Percentiles rank a stretch among this genome's conserved stretches.
These are phyloP conservation scores for Acromyrmex charruanus DNA, from an alignment of 1,140 invertebrate species.

Conservation along the genomic window DNA sequence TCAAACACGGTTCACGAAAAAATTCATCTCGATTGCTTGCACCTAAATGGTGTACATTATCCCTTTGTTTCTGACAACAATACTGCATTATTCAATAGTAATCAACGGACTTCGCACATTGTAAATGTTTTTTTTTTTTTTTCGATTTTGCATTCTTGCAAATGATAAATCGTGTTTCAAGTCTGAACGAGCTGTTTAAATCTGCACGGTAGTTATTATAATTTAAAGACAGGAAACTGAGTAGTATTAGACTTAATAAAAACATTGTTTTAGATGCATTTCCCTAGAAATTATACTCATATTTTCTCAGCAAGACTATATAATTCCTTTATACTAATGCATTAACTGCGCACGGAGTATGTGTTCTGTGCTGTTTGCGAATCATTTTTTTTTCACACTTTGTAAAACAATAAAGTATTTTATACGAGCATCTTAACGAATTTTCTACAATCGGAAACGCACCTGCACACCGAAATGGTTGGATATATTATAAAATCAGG, in stretches of 20 bases:
- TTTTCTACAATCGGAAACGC: slow-evolving; percentile 31
- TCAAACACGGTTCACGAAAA: slow-evolving; percentile 17
- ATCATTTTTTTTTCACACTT: slow-evolving; percentile 20
- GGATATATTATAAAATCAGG: slow-evolving; percentile 54
- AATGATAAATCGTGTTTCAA: slow-evolving; percentile 2
- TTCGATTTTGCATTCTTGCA: slow-evolving; percentile 43
- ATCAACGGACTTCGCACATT: slow-evolving; percentile 22
- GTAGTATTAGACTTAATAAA: slow-evolving; percentile 27
- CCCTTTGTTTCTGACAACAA: not conserved
- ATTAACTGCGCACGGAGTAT: slow-evolving; percentile 40
- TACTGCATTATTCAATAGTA: slow-evolving; percentile 30
- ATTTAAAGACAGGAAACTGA: slow-evolving; percentile 3
- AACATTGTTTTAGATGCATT: slow-evolving; percentile 39
- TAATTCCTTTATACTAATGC: slow-evolving; percentile 15
- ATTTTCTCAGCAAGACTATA: slow-evolving; percentile 25
- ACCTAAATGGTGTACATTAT: slow-evolving; percentile 23
- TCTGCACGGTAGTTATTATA: slow-evolving; percentile 47
- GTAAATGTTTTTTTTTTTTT: slow-evolving; percentile 23
- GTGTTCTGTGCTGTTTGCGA: slow-evolving; percentile 15
- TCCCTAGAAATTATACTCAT: slow-evolving; percentile 18
- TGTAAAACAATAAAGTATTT: slow-evolving; percentile 39
- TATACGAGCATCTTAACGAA: not conserved
- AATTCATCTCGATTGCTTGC: slow-evolving; percentile 37
- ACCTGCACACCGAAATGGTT: not conserved
- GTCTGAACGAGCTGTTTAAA: slow-evolving; percentile 32